Evolutionary conservation across 2,797 vertebrate species (phyloP), one percentile per base, ranked within the genome.

Genomic region (Oceanodroma leucorhoa): DNA sequence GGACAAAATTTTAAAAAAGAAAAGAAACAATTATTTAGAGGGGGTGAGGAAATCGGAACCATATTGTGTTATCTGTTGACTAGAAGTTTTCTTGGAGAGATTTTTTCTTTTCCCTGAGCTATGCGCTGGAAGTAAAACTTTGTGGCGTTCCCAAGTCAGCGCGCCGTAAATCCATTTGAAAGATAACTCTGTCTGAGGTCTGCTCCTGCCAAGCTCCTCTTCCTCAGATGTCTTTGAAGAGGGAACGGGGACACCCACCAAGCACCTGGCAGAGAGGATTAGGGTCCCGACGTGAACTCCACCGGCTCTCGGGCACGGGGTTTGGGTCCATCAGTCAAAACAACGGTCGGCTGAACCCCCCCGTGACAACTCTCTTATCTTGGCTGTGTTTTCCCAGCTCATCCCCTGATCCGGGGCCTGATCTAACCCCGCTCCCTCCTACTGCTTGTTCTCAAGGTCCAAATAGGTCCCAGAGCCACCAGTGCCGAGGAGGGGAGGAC

Each of bases 1-100:
- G 84, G 81, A 94, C 64, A 57, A 21, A 53, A 60, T 43, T 77
- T 60, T n/a, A 0, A 7, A 51, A 55, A 32, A 78, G 23, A 67
- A 54, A 95, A 83, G 73, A 77, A 93, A 38, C 73, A 38, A 43
- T 93, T 79, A 54, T 67, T 64, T 19, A 0, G 8, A 70, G 70
- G 65, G 62, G 77, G 41, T 22, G 41, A 90, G 91, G 80, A 95
- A 95, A 95, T 93, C 51, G 51, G 91, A 94, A 79, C 89, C 94
- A 93, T 53, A 20, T 87, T 94, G 85, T 55, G 81, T 73, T 89
- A 60, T 87, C 96, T 94, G 76, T 88, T 62, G 83, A 13, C 60
- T 48, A 13, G 46, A 60, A 23, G 73, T 61, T 79, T 87, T 62
- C 72, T 57, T 34, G 65, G 69, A 38, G 72, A 50, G 77, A 16